Evolutionary conservation across 2,797 vertebrate species (phyloP).

Genomic region (Lutjanus argentimaculatus): DNA sequence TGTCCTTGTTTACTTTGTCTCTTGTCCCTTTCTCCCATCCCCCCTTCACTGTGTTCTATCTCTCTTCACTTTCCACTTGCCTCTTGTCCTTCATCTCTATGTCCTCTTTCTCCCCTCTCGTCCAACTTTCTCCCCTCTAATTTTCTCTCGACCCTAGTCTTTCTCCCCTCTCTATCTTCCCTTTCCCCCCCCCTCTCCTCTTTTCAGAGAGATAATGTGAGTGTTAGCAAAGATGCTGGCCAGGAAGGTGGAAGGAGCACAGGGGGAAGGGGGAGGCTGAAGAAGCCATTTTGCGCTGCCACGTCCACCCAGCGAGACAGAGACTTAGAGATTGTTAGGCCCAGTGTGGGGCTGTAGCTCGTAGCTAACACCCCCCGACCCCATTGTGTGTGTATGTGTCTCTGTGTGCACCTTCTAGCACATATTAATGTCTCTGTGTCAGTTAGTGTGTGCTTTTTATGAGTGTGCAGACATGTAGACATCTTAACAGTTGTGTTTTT

Average conservation of each 20-base stretch:
- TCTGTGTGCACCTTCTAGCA: slow-evolving; percentile 5
- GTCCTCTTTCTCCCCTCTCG: neutral
- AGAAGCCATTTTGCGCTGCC: slow-evolving; percentile 84
- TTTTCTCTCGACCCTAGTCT: neutral
- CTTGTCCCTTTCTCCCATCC: neutral
- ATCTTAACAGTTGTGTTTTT: slow-evolving; percentile 18
- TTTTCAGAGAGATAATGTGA: slow-evolving; percentile 79
- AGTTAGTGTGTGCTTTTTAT: slow-evolving; percentile 32
- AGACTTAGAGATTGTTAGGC: slow-evolving; percentile 82
- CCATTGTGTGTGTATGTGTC: slow-evolving; percentile 11
- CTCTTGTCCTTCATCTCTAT: neutral
- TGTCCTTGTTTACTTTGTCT: neutral
- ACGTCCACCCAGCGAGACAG: slow-evolving; percentile 63
- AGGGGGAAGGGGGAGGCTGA: neutral
- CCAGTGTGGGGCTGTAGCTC: slow-evolving; percentile 84
- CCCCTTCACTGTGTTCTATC: neutral
- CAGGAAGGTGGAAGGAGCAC: slow-evolving; percentile 2
- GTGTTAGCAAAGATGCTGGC: slow-evolving; percentile 63
- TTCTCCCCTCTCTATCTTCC: neutral
- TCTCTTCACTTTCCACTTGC: neutral
- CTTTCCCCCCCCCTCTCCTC: neutral
- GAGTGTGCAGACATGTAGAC: slow-evolving; percentile 59
- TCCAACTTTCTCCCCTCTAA: neutral
- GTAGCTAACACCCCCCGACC: slow-evolving; percentile 61
- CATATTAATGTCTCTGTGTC: slow-evolving; percentile 10